Base-by-base conservation (phyloP, 1,140 invertebrate genomes). In the Bombus breviceps region DNA sequence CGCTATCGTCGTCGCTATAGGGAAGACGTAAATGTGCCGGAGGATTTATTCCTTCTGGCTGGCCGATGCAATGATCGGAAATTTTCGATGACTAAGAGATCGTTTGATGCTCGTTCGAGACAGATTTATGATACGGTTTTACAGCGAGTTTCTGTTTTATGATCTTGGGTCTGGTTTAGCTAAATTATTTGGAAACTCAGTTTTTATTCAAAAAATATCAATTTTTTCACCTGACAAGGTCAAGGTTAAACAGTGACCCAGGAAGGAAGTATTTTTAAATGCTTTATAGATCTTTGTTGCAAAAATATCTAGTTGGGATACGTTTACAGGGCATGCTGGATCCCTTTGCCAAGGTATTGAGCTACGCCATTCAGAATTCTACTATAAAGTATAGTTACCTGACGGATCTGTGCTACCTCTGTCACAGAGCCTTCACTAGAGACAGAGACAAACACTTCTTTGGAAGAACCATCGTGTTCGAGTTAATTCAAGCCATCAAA, bases 291-390 rank as follows among this genome's bases (percentile, higher is more conserved):
- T 15, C 6, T 66, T 22, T n/a, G 32, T 32, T 66, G 28, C 6
- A 53, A 53, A 53, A 53, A 22, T 53, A 53, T 53, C 18, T 53
- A 53, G 18, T 22, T 53, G 18, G 1, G 5, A 22, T 53, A 22
- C 1, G 6, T 64, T 77, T 62, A 10, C 64, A 97, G 97, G 96
- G 96, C 47, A 97, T 99, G 93, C 94, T 99, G 83, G 99, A 99
- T 92, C 98, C 98, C n/a, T 99, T 99, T 93, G 98, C 98, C 1
- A 99, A 99, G 96, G 97, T 99, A 74, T 93, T 99, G 41, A 98
- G 98, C 92, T 98, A 98, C 93, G 97, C 97, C 9, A 97, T 99
- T 68, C 98, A 99, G 95, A 98, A 98, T 92, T 98, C 97, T 83
- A 96, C 96, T n/a, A 95, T 99, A 53, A 97, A 98, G 85, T 98